Base-by-base conservation (phyloP, 2,888 invertebrate genomes). In the Chymomyza fuscimana region DNA sequence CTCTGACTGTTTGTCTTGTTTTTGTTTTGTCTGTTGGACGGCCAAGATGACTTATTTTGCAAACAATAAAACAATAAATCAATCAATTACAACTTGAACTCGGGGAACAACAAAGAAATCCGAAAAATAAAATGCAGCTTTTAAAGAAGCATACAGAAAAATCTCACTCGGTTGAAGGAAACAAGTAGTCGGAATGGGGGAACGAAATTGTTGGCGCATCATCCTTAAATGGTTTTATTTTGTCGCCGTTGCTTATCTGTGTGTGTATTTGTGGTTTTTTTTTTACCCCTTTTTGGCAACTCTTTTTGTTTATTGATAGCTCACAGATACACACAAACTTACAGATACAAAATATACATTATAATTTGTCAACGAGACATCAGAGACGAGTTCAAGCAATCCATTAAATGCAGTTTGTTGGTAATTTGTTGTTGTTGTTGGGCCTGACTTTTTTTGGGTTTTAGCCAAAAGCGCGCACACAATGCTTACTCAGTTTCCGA, bases 1-100 rank as follows among this genome's bases (percentile, higher is more conserved):
- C 12, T 12, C 12, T 46, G 40, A 46, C 40, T 46, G 40, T 46
- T 46, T 46, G 40, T 46, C 40, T 10, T 46, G 40, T 46, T 46
- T 10, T 12, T 46, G 40, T 46, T 54, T 15, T 54, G 54, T 19
- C 19, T n/a, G 54, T 54, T 16, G 19, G 7, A 25, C 25, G 2
- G 58, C 60, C 66, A 63, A 70, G 77, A 71, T 77, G 78, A 77
- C 82, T 82, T 77, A 86, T 81, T 85, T 86, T 83, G 86, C 86
- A 85, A 87, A 85, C 85, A 85, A 87, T 85, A 85, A 87, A 86
- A 81, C 86, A 85, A 85, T 85, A 85, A 85, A 85, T 85, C 85
- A 85, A 87, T 85, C 85, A 85, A 83, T 87, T 85, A 86, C 83
- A 81, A 73, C 73, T 86, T 85, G 66, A 81, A 76, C 74, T 75